These are phyloP conservation scores for Aricia agestis DNA, from an alignment of 1,140 invertebrate genomes.

Conservation along the genomic window DNA sequence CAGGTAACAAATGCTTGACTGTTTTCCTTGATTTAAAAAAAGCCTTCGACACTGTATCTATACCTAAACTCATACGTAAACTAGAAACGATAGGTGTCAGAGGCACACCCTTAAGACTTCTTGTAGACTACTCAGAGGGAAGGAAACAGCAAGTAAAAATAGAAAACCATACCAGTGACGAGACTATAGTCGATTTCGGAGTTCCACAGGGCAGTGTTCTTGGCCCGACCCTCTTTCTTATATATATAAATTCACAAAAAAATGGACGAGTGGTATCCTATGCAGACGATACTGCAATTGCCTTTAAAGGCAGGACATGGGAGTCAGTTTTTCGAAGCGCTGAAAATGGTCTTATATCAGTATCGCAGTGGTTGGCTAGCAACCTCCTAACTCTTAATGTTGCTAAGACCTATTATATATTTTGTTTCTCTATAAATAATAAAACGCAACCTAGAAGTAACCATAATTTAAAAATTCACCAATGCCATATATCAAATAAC, in stretches of 20 bases:
- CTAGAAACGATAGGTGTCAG: too few relatives aligned
- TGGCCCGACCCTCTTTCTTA: too few relatives aligned
- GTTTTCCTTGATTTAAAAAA: too few relatives aligned
- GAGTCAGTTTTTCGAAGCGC: constrained; percentile 5
- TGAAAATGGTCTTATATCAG: not conserved
- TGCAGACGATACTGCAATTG: constrained; percentile 12
- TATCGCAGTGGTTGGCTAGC: constrained; percentile 18
- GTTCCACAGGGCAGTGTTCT: constrained; percentile 17
- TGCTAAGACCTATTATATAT: constrained; percentile 18
- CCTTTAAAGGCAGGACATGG: constrained; percentile 8
- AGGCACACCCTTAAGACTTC: too few relatives aligned
- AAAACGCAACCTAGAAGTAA: too few relatives aligned
- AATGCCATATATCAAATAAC: not conserved
- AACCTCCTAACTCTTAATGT: too few relatives aligned
- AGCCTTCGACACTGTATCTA: too few relatives aligned
- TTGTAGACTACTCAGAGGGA: constrained; percentile 13
- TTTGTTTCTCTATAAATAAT: constrained; percentile 15
- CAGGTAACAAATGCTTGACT: too few relatives aligned
- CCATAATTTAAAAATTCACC: too few relatives aligned
- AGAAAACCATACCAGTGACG: too few relatives aligned
- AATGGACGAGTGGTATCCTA: constrained; percentile 17
- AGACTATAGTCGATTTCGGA: not conserved
- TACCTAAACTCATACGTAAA: too few relatives aligned
- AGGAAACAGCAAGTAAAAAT: constrained; percentile 18
- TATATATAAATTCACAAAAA: too few relatives aligned